These are phyloP conservation scores for Syrmaticus mikado DNA, from an alignment of 2,113 vertebrate genomes.

Conservation along the genomic window DNA sequence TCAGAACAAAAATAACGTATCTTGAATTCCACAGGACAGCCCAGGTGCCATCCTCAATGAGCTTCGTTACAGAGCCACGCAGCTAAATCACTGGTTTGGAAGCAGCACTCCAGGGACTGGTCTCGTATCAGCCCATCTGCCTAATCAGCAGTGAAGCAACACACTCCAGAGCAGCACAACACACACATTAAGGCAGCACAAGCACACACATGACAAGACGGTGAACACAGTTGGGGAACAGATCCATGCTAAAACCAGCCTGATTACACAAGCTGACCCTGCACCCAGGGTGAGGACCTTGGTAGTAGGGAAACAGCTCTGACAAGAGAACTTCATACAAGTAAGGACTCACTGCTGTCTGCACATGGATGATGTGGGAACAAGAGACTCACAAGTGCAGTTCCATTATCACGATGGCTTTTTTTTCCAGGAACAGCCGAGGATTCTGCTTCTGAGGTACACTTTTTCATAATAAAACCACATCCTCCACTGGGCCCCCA, in stretches of 20 bases:
- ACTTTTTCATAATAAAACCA: not conserved
- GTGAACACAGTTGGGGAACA: not conserved
- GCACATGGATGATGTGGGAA: not conserved
- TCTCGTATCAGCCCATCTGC: slow-evolving; percentile 1
- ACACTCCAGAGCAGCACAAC: not conserved
- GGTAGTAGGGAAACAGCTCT: accelerated
- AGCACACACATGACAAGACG: accelerated
- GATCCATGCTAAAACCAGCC: not conserved
- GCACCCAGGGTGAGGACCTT: accelerated
- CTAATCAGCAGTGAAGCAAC: not conserved
- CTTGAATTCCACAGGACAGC: slow-evolving; percentile 25
- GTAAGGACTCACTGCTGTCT: not conserved
- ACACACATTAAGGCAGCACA: not conserved
- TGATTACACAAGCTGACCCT: not conserved
- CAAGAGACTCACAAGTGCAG: not conserved
- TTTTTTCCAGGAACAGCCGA: not conserved
- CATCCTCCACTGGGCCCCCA: not conserved
- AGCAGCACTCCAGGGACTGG: slow-evolving; percentile 3
- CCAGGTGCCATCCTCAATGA: slow-evolving; percentile 40
- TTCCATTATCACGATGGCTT: not conserved
- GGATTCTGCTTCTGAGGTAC: not conserved
- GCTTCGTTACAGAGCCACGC: not conserved
- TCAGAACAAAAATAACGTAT: slow-evolving; percentile 47
- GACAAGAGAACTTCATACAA: not conserved
- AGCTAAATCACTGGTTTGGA: not conserved